Base-by-base conservation (phyloP, 2,888 invertebrate genomes). In the Pristionchus exspectatus region DNA sequence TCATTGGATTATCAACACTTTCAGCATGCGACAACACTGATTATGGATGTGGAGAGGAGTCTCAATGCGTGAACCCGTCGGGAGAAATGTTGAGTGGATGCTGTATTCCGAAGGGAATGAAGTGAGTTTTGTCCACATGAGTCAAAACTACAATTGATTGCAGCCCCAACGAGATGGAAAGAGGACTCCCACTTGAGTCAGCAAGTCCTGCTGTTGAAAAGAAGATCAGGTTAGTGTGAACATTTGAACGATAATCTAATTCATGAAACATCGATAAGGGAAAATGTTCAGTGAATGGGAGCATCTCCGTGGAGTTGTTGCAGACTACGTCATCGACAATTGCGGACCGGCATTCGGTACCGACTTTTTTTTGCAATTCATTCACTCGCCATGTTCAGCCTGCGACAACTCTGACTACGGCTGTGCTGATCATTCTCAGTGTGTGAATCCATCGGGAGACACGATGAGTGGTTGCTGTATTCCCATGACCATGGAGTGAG, bases 391-490 rank as follows among this genome's bases (percentile, higher is more conserved):
- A 59, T 59, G 3, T 18, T 33, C 81, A 81, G 81, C 50, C 21
- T 81, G 81, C n/a, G 81, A 81, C 27, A 44, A 50, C 50, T n/a
- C 30, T 69, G 69, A 3, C 33, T 74, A 77, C 18, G 77, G 77
- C 21, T 77, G 77, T 44, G 77, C n/a, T 16, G 77, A 33, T 21
- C 12, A 44, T 14, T 38, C 38, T 9, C 16, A 77, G 24, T 77
- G 69, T n/a, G 30, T 69, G 14, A 69, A 69, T 69, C 69, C 69
- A 69, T 69, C 69, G n/a, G 69, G 69, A 69, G 72, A 33, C 16
- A 30, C 27, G 30, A 14, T 69, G 24, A 69, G 69, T 69, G 69
- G 69, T 2, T 77, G 77, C 44, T 77, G 77, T 33, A 44, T 77
- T 24, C 77, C 77, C 18, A 38, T 24, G 33, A 30, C 27, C 12